These are phyloP conservation scores for Drosophila melanogaster DNA, from an alignment of 1,140 invertebrate genomes.

Conservation along the genomic window Release_6_plus_ISO1_MT NT_033777.3:7653501-7654000, in stretches of 20 bases:
- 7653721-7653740: constrained; percentile 32
- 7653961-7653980: constrained; percentile 65
- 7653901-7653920: constrained; percentile 10
- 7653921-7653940: constrained; percentile 22
- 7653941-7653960: constrained; percentile 71
- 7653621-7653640: constrained; percentile 1
- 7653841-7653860: constrained; percentile 47
- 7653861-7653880: constrained; percentile 57
- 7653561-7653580: not conserved
- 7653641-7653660: constrained; percentile 20
- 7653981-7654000: constrained; percentile 60
- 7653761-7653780: constrained; percentile 16
- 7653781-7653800: constrained; percentile 48
- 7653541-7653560: not conserved
- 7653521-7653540: not conserved
- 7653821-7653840: constrained; percentile 64
- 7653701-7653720: constrained; percentile 22
- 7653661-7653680: constrained; percentile 2
- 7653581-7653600: too few species aligned
- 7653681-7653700: constrained; percentile 28
- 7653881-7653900: constrained; percentile 74
- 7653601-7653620: not conserved
- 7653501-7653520: not conserved
- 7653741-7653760: constrained; percentile 13
- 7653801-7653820: constrained; percentile 62